Base-by-base conservation (phyloP, 2,888 invertebrate genomes). In the Leptopilina myrica region DNA sequence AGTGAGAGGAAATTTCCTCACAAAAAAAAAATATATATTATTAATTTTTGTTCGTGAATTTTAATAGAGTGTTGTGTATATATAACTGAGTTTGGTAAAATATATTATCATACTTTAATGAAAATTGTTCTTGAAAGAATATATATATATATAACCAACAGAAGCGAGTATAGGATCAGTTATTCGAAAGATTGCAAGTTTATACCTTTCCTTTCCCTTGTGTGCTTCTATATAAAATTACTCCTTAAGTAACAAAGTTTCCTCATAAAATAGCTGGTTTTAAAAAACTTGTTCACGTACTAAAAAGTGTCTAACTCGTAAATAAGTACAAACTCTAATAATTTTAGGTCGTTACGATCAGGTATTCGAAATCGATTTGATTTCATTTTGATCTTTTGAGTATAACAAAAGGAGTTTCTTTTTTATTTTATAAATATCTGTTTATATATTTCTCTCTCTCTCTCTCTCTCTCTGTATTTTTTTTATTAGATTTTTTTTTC, bases 371-470 rank as follows among this genome's bases (percentile, higher is more conserved):
- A 69, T 65, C 78, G 26, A 40, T 14, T 20, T 65, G 40, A 53
- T 76, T 75, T 80, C 77, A 9, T 79, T 20, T 80, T 64, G 77
- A 80, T 78, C 56, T 64, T 33, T 20, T 80, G 76, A 79, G 80
- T 78, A 75, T 79, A 81, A 80, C 80, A 80, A 82, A 82, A 69
- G 79, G 64, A 77, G 75, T 76, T 81, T 76, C 33, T 78, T 69
- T 76, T 76, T 5, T 49, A 2, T 49, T 49, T 49, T 49, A 49
- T 49, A 49, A 49, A 49, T 49, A 49, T 49, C 9, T 46, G 9
- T 46, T 9, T 46, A 46, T 46, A 46, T 20, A 20, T 20, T 20
- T 20, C 20, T 46, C 46, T 46, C 9, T 46, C 46, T 46, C 33
- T 20, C 1, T 20, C 20, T 20, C 46, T 46, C 9, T 46, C 46